Evolutionary conservation across 2,113 vertebrate species (phyloP).

Genomic region (Polypterus senegalus): DNA sequence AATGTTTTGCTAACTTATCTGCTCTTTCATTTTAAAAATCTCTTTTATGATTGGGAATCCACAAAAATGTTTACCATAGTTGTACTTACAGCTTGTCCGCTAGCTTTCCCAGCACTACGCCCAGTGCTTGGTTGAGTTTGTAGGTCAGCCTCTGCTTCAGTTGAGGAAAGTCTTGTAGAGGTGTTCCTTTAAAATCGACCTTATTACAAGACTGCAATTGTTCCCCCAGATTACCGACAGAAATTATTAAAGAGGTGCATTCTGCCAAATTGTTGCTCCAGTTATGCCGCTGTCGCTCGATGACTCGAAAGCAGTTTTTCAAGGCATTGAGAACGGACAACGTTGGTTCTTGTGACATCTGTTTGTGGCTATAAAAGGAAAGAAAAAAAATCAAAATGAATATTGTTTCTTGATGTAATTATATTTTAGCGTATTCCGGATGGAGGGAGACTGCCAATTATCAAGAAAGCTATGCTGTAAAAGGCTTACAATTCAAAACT

Average conservation of each 20-base stretch:
- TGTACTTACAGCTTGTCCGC: conserved; percentile 54
- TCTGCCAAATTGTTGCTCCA: conserved; percentile 43
- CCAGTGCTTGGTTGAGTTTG: conserved; percentile 56
- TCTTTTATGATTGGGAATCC: not conserved
- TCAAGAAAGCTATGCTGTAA: no score
- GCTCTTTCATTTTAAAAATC: not conserved
- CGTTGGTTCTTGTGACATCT: conserved; percentile 3
- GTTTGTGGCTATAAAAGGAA: no score
- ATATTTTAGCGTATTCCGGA: no score
- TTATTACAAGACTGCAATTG: conserved; percentile 52
- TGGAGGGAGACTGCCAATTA: no score
- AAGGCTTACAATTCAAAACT: no score
- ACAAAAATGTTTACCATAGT: fast-evolving
- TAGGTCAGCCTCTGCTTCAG: conserved; percentile 48
- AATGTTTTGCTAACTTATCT: conserved; percentile 31
- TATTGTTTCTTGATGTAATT: no score
- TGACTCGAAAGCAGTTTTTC: conserved; percentile 43
- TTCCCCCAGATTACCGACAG: conserved; percentile 61
- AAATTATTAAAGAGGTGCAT: conserved; percentile 45
- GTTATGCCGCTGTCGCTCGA: conserved; percentile 37
- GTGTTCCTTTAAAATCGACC: conserved; percentile 35
- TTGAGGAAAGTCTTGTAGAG: conserved; percentile 48
- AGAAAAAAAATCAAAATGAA: no score
- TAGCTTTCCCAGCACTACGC: conserved; percentile 48
- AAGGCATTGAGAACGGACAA: conserved; percentile 38